Evolutionary conservation across 2,797 vertebrate species (phyloP).

Genomic region (Darevskia mixta): DNA sequence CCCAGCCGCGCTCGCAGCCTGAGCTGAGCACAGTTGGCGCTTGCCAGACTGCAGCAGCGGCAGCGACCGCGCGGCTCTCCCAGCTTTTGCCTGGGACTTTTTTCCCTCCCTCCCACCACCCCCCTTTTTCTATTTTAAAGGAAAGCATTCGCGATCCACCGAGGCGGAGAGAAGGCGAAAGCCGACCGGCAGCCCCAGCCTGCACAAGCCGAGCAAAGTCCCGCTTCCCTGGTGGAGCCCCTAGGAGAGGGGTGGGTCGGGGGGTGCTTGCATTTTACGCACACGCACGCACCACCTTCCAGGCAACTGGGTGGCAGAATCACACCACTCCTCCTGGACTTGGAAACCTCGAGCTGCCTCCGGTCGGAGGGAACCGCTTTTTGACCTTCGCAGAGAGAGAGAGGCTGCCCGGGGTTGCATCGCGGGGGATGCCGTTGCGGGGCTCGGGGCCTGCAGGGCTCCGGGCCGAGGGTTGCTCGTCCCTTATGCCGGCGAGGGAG

Average conservation of each 20-base stretch:
- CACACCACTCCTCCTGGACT: background rate
- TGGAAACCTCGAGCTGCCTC: background rate
- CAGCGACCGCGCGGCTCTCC: background rate
- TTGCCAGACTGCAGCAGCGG: constrained; percentile 16
- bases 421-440: background rate
- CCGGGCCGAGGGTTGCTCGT: constrained; percentile 7
- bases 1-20: background rate
- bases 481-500: background rate
- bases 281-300: background rate
- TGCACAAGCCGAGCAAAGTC: background rate
- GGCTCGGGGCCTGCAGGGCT: constrained; percentile 21
- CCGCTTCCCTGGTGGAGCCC: background rate
- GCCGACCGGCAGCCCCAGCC: background rate
- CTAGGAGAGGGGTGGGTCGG: background rate
- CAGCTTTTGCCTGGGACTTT: background rate
- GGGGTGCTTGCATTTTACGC: too few relatives aligned
- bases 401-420: background rate
- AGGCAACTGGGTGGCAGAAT: background rate
- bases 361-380: background rate
- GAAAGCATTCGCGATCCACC: background rate
- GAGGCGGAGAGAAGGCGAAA: too few relatives aligned
- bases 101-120: too few relatives aligned
- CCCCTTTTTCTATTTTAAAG: background rate
- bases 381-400: background rate
- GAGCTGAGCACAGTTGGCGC: background rate